Evolutionary conservation across 2,888 invertebrate genomes (phyloP), one percentile per base, ranked within the genome.

Genomic region (Halocaridina rubra): DNA sequence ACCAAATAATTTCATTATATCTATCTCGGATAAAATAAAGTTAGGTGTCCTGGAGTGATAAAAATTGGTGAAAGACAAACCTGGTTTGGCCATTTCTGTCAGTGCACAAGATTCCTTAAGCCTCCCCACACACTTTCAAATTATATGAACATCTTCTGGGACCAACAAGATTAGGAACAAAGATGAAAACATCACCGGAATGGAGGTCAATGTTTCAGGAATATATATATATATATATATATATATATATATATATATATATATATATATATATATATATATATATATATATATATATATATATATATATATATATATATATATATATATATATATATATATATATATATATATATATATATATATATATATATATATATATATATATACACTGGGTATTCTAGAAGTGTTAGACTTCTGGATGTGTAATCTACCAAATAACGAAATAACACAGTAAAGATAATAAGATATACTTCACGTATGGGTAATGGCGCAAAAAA

Each of bases 131-230:
- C 81, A 82, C 81, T 77, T 82, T 82, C 81, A 76, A 82, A 77
- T 76, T n/a, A n/a, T 71, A 76, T 82, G 81, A 82, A 77, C 81
- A 82, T 76, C 76, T 82, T 71, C 81, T 82, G 81, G 81, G 81
- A 82, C 81, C 76, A 82, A 64, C 81, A 82, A 77, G 69, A 77
- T 82, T 82, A 82, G 77, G 81, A 82, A 82, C 81, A 82, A 82
- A 82, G 76, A n/a, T n/a, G n/a, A 82, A 82, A 82, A 77, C 76
- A 82, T 82, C 81, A 82, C 81, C 81, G 81, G 81, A 82, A 82
- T 82, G 81, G 81, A 82, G 81, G 76, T 82, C 71, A 82, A 71
- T 76, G 81, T 76, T 82, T 82, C 71, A 30, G 71, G 57, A 71
- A 77, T 81, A 67, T 76, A 77, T 82, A 82, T 82, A 77, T 76